Percentiles rank a stretch among this genome's conserved stretches.
Evolutionary conservation across 2,797 vertebrate species (phyloP).

Genomic region (Oceanodroma leucorhoa): DNA sequence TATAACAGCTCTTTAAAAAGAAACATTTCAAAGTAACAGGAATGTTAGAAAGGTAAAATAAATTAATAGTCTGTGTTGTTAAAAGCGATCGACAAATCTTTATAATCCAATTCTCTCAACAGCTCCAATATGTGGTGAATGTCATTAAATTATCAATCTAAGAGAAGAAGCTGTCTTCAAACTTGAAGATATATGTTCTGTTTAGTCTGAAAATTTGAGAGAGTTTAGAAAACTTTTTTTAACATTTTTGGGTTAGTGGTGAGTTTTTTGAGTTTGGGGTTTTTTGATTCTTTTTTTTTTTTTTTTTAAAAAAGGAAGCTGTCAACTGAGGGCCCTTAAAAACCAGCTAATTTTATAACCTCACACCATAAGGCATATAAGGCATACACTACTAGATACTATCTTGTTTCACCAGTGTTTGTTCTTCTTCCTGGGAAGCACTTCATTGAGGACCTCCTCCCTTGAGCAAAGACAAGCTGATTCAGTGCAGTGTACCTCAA

Average conservation of each 20-base stretch:
- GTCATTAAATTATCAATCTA: conserved; percentile 2
- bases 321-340: not conserved
- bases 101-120: conserved; percentile 40
- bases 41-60: conserved; percentile 49
- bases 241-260: not conserved
- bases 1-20: conserved; percentile 31
- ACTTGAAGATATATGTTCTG: not conserved
- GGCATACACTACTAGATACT: rapidly evolving
- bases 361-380: not conserved
- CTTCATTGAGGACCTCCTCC: not conserved
- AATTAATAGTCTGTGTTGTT: conserved; percentile 47
- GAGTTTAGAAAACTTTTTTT: not conserved
- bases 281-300: not conserved
- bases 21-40: conserved; percentile 59
- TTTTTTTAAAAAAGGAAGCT: not conserved
- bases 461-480: not conserved
- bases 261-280: rapidly evolving
- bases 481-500: not conserved
- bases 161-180: not conserved
- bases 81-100: conserved; percentile 38
- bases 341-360: not conserved
- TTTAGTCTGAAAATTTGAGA: not conserved
- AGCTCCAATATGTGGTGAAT: not conserved
- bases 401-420: not conserved
- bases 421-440: not conserved